These are phyloP conservation scores for Thymelicus lineola DNA, from an alignment of 2,888 invertebrate species.

Conservation along the genomic window DNA sequence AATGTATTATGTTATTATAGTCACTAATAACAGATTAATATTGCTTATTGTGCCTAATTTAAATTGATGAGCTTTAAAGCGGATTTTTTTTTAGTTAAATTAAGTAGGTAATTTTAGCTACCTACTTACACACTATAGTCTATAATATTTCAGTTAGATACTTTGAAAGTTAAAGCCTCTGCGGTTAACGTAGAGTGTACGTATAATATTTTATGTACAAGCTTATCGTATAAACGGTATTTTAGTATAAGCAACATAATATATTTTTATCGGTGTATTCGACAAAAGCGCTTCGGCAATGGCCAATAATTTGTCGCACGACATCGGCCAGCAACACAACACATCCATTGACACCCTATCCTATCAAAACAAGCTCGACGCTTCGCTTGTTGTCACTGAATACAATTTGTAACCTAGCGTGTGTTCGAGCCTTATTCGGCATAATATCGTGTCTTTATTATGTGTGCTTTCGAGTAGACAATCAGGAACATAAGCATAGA, in stretches of 20 bases:
- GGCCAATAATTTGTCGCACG: slow-evolving; percentile 31
- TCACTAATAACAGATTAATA: too few species aligned
- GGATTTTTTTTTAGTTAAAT: too few species aligned
- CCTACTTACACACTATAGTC: too few species aligned
- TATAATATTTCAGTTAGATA: too few species aligned
- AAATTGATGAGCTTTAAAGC: too few species aligned
- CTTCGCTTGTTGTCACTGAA: slow-evolving; percentile 28
- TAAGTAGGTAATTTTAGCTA: too few species aligned
- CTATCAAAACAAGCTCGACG: slow-evolving; percentile 27
- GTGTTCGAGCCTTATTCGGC: slow-evolving; percentile 8
- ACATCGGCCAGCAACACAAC: slow-evolving; percentile 19
- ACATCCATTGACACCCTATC: slow-evolving; percentile 29
- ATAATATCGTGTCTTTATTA: slow-evolving; percentile 8
- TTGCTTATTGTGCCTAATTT: too few species aligned
- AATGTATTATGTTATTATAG: too few species aligned
- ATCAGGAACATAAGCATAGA: too few species aligned
- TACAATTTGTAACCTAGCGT: slow-evolving; percentile 20
- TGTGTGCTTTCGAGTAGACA: not conserved
- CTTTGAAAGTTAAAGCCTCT: too few species aligned
- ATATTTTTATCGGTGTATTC: not conserved
- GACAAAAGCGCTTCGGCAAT: slow-evolving; percentile 21
- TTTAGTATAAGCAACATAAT: not conserved
- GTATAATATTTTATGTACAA: too few species aligned
- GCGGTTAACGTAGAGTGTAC: too few species aligned
- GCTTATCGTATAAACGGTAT: not conserved